Conservation (phyloP, 2,888 invertebrate species). For the Pristionchus arcanus region DNA sequence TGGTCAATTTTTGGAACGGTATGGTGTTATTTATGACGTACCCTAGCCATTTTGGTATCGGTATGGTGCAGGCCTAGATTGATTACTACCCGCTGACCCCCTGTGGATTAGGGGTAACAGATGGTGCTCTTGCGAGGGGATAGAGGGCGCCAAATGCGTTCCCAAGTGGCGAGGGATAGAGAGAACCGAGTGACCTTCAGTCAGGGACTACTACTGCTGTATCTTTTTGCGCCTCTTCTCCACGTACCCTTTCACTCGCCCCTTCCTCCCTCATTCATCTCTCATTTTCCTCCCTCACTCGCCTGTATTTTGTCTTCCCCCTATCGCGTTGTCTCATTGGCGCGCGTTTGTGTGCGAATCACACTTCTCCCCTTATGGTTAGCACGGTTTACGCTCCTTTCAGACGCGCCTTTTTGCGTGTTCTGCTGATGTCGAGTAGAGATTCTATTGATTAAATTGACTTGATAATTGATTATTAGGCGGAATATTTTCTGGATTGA, state of each 20-base stretch:
- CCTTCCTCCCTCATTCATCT: not conserved
- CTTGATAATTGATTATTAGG: not conserved
- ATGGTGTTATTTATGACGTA: not conserved
- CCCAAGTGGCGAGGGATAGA: not conserved
- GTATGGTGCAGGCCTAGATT: not conserved
- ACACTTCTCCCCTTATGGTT: not conserved
- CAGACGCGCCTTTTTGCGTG: not conserved
- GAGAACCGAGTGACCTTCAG: conserved; percentile 31
- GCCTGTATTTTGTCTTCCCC: conserved; percentile 33
- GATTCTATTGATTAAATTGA: not conserved
- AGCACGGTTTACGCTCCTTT: not conserved
- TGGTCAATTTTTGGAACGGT: too few species aligned
- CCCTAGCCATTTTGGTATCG: not conserved
- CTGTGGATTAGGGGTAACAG: conserved; percentile 14
- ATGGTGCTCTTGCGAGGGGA: conserved; percentile 19
- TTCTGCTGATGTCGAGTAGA: not conserved
- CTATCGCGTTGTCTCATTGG: not conserved
- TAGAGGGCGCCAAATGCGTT: conserved; percentile 1
- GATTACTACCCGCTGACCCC: not conserved
- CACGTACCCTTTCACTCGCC: conserved; percentile 25
- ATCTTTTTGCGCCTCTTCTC: not conserved
- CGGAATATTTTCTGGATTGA: not conserved
- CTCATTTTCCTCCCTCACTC: not conserved
- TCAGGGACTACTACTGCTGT: conserved; percentile 6
- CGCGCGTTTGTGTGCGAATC: not conserved